These are phyloP conservation scores for Orchestia grillus DNA, from an alignment of 1,140 invertebrate species.

Conservation along the genomic window DNA sequence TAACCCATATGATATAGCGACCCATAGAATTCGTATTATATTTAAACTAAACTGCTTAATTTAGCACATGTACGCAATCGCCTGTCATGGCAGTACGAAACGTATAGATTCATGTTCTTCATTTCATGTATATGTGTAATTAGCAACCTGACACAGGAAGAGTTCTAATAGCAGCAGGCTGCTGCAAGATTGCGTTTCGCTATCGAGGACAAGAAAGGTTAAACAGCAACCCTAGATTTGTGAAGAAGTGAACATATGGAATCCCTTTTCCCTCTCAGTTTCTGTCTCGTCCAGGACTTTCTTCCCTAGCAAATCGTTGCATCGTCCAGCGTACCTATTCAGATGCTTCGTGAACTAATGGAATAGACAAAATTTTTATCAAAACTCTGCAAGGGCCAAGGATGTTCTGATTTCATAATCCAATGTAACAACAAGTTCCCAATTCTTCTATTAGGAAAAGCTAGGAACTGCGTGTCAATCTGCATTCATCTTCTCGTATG, in stretches of 20 bases:
- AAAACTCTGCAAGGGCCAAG: not conserved
- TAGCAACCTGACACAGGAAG: not conserved
- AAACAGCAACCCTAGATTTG: no score
- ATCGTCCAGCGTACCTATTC: no score
- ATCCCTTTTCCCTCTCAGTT: no score
- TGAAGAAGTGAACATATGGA: no score
- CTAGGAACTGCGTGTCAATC: not conserved
- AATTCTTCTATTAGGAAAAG: not conserved
- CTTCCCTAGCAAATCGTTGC: no score
- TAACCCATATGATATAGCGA: no score
- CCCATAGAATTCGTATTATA: not conserved
- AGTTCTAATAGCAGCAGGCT: no score
- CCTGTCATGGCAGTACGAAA: not conserved
- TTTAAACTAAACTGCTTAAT: not conserved
- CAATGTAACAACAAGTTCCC: not conserved
- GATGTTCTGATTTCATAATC: not conserved
- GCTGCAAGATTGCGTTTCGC: no score
- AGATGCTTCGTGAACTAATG: not conserved
- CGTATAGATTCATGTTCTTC: no score
- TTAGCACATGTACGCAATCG: not conserved
- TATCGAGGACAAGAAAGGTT: no score
- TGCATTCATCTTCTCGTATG: not conserved
- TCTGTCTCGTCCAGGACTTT: no score
- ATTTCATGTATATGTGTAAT: not conserved
- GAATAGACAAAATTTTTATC: not conserved